Percentiles rank a stretch among this genome's conserved stretches.
Evolutionary conservation across 2,797 vertebrate species (phyloP).

Genomic region (Gobio occitaniae): DNA sequence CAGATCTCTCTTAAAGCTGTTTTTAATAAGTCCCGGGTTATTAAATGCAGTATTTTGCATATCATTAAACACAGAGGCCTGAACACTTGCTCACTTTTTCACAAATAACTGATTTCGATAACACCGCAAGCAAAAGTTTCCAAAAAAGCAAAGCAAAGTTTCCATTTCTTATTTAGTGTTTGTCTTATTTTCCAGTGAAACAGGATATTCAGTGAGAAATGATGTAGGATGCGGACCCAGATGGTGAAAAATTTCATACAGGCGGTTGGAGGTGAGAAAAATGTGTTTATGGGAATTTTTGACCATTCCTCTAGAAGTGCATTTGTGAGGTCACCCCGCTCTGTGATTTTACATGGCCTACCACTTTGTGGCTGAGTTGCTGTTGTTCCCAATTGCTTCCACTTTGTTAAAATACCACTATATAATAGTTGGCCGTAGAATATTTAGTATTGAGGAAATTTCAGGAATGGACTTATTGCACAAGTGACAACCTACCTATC

Average conservation of each 20-base stretch:
- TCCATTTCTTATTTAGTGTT: neutral
- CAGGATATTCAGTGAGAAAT: neutral
- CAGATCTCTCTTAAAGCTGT: neutral
- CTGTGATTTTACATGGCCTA: too few relatives aligned
- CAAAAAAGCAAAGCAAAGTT: neutral
- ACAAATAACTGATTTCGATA: neutral
- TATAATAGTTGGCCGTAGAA: too few relatives aligned
- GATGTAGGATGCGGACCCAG: accelerated
- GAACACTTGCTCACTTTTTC: neutral
- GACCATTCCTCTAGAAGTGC: too few relatives aligned
- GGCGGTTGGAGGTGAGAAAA: neutral
- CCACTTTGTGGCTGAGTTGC: too few relatives aligned
- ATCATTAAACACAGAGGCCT: constrained; percentile 14
- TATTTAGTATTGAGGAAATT: too few relatives aligned
- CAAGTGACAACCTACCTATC: too few relatives aligned
- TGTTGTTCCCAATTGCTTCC: too few relatives aligned
- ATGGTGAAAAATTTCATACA: neutral
- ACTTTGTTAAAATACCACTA: too few relatives aligned
- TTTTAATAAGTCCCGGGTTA: neutral
- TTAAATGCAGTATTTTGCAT: neutral
- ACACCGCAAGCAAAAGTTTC: neutral
- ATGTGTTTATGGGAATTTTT: too few relatives aligned
- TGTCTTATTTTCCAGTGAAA: neutral
- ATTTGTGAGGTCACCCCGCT: too few relatives aligned
- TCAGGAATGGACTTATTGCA: too few relatives aligned